Percentiles rank a stretch among this genome's conserved stretches.
Evolutionary conservation across 2,113 vertebrate species (phyloP).

Genomic region (Brachyistius frenatus): DNA sequence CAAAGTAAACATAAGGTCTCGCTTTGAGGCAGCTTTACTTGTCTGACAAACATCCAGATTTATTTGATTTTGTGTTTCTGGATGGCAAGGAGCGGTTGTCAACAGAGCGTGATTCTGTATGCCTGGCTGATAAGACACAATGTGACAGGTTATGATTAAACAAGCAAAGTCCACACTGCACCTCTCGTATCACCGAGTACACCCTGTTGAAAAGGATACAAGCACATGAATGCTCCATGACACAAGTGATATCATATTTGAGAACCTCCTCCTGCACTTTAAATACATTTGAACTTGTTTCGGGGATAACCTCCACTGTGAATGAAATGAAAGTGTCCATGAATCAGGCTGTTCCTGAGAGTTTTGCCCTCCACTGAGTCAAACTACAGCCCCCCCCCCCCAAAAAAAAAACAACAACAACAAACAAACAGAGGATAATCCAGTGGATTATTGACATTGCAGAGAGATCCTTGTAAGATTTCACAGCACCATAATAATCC

Average conservation of each 20-base stretch:
- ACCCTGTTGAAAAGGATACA: not conserved
- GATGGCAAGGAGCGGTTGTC: conserved; percentile 35
- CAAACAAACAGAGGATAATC: conserved; percentile 69
- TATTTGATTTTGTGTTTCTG: not conserved
- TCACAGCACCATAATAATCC: conserved; percentile 68
- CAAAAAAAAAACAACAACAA: too few relatives aligned
- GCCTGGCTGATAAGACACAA: conserved; percentile 57
- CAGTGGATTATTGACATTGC: conserved; percentile 74
- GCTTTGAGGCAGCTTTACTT: not conserved
- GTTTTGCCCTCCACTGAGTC: conserved; percentile 34
- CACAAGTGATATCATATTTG: not conserved
- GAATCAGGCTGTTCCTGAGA: conserved; percentile 14
- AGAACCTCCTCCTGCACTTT: not conserved
- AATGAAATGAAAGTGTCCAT: not conserved
- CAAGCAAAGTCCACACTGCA: conserved; percentile 78
- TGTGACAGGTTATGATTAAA: conserved; percentile 39
- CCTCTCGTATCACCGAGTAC: conserved; percentile 30
- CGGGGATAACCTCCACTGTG: not conserved
- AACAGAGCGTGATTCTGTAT: conserved; percentile 22
- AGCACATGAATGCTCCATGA: not conserved
- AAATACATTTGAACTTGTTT: not conserved
- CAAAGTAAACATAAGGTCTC: too few relatives aligned
- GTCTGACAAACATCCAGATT: not conserved
- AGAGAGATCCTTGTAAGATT: conserved; percentile 72
- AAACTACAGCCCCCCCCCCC: conserved; percentile 27